Base-by-base conservation (phyloP, 2,113 vertebrate genomes). In the Triplophysa dalaica region DNA sequence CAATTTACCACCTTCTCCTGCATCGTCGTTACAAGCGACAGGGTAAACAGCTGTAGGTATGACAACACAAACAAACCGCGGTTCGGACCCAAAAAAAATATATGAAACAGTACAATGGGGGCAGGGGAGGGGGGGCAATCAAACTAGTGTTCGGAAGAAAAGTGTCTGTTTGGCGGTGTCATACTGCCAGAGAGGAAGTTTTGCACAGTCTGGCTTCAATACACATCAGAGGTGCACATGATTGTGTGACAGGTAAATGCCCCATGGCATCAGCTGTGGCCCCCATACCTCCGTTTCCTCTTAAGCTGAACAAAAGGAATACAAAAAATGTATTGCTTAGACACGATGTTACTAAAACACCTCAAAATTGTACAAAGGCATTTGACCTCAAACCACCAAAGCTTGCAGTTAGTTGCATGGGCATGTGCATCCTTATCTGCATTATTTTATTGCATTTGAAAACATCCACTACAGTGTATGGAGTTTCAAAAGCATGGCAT, bases 221-320 rank as follows among this genome's bases (percentile, higher is more conserved):
- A 48, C 16, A 65, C 70, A 21, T 17, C 33, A 16, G 10, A 69
- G 43, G 12, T 41, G 66, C 65, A 77, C 52, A 58, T 64, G 74
- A 67, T 56, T 61, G 22, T 41, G 52, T 75, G 6, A 65, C 29
- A 75, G 69, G 58, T 70, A 29, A 75, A 24, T 58, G 33, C 56
- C 69, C 73, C 22, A 38, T 56, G 52, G 66, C 67, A 50, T 45
- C 74, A 81, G 29, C 41, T 29, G 16, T 62, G 70, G 54, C 68
- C 74, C 69, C 76, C 70, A 68, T 43, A 75, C 78, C 68, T 84
- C 38, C 29, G 33, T 66, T 84, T 84, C 68, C 82, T 81, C 24
- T 22, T 13, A 17, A 38, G 8, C 38, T 60, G 50, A 65, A 67
- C 26, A 63, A 75, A 56, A 75, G 26, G 72, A 45, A 16, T 75